phyloP scores from a whole-genome alignment of 1,140 invertebrate genomes.

The Temnothorax curvispinosus region DNA sequence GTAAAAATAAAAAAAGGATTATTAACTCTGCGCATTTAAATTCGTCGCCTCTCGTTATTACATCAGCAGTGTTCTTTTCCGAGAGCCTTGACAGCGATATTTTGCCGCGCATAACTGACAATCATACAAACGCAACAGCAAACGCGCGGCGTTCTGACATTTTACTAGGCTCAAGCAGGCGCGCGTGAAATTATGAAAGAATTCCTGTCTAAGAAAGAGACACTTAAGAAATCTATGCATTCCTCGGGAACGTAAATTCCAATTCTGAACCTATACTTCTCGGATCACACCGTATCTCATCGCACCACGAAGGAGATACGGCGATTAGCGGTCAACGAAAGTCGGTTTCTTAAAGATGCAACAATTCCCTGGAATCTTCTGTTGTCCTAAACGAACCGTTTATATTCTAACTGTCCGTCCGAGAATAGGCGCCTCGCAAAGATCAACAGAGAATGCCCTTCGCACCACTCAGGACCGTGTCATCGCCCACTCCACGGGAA shows the following conservation, averaged over 20 bases:
- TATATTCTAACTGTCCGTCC: neutral
- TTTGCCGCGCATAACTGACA: constrained; percentile 31
- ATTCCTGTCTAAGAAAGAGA: neutral
- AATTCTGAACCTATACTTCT: neutral
- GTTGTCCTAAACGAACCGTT: neutral
- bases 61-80: neutral
- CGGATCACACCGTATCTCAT: neutral
- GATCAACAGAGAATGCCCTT: neutral
- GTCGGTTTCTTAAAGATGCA: neutral
- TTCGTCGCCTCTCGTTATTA: neutral
- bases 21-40: neutral
- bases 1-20: neutral
- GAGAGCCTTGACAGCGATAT: constrained; percentile 39
- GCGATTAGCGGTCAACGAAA: neutral
- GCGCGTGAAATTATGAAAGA: constrained; percentile 17
- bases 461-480: constrained; percentile 9
- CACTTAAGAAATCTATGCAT: neutral
- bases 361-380: neutral
- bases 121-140: neutral
- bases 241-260: neutral
- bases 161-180: neutral
- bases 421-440: neutral
- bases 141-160: neutral
- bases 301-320: neutral
- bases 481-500: constrained; percentile 8